Evolutionary conservation across 2,113 vertebrate genomes (phyloP).

Genomic region (Charadrius vociferus): DNA sequence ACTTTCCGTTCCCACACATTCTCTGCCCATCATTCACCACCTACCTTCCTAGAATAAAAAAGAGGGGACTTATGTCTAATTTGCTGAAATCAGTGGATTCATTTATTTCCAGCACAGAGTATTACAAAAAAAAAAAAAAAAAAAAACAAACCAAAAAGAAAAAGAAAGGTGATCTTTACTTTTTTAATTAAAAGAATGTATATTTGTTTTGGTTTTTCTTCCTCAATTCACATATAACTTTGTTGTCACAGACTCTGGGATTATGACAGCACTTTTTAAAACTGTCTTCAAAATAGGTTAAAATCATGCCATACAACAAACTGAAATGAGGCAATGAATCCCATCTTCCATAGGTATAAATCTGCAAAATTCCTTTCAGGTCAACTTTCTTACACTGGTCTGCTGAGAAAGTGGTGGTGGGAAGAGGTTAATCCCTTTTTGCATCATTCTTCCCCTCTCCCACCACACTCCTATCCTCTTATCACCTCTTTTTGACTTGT

Average conservation of each 20-base stretch:
- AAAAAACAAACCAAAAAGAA: too few species aligned
- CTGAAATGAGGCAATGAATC: not conserved
- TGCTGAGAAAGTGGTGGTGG: not conserved
- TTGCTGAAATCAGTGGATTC: not conserved
- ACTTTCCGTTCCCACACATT: not conserved
- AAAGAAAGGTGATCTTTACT: rapidly evolving
- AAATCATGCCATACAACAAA: not conserved
- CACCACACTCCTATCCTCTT: not conserved
- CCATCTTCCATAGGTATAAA: not conserved
- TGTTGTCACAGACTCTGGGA: not conserved
- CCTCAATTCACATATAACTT: not conserved
- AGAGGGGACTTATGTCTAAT: not conserved
- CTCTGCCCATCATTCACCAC: not conserved
- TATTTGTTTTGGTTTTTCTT: not conserved
- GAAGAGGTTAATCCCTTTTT: not conserved
- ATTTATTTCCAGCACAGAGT: not conserved
- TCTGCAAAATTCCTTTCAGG: not conserved
- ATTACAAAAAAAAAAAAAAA: too few species aligned
- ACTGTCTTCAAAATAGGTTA: not conserved
- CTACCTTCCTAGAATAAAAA: not conserved
- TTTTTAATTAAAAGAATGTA: not conserved
- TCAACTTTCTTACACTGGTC: not conserved
- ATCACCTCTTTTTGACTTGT: not conserved
- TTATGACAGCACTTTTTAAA: not conserved
- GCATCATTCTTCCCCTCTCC: not conserved